phyloP scores from a whole-genome alignment of 2,797 vertebrate genomes.

The Xiphophorus birchmanni region DNA sequence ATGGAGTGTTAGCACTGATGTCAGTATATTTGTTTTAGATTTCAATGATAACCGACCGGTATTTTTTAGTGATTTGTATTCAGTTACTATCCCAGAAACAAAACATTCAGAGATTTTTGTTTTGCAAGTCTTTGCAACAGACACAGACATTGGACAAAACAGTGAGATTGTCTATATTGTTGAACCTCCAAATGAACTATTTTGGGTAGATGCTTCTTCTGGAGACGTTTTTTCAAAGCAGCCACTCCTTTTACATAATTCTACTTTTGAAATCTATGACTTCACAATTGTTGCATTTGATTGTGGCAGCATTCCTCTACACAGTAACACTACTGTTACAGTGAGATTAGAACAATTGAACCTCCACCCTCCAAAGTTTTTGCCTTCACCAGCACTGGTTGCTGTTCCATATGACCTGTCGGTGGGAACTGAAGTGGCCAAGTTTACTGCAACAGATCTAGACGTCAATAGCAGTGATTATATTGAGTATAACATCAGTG shows the following conservation, averaged over 20 bases:
- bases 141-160: slow-evolving; percentile 75
- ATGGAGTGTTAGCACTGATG: slow-evolving; percentile 81
- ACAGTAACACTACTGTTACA: slow-evolving; percentile 62
- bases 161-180: slow-evolving; percentile 77
- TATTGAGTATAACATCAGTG: slow-evolving; percentile 69
- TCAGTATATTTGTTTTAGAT: slow-evolving; percentile 76
- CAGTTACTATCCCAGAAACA: slow-evolving; percentile 67
- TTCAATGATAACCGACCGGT: slow-evolving; percentile 80
- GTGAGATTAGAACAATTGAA: slow-evolving; percentile 76
- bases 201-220: slow-evolving; percentile 75
- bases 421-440: slow-evolving; percentile 71
- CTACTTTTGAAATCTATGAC: slow-evolving; percentile 55
- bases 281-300: slow-evolving; percentile 76
- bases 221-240: slow-evolving; percentile 78
- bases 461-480: slow-evolving; percentile 61
- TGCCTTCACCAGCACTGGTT: slow-evolving; percentile 58
- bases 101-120: slow-evolving; percentile 66
- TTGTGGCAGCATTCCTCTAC: slow-evolving; percentile 61
- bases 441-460: slow-evolving; percentile 73
- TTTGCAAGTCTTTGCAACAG: slow-evolving; percentile 71
- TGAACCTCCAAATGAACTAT: slow-evolving; percentile 71
- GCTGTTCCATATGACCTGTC: slow-evolving; percentile 69
- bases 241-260: slow-evolving; percentile 50
- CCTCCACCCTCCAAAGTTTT: slow-evolving; percentile 75
- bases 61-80: slow-evolving; percentile 70